These are phyloP conservation scores for Acanthosoma haemorrhoidale DNA, from an alignment of 2,888 invertebrate genomes.

Conservation along the genomic window DNA sequence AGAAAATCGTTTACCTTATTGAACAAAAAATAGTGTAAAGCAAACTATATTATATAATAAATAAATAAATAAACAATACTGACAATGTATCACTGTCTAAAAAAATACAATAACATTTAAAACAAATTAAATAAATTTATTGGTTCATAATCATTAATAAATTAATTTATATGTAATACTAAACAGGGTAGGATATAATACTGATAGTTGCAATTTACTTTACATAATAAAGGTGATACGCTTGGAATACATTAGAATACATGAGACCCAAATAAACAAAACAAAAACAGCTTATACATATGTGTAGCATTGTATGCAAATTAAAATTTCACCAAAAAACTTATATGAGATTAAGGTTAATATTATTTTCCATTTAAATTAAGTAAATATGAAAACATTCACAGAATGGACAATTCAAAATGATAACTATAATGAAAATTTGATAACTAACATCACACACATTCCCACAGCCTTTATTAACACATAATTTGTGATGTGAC, in stretches of 20 bases:
- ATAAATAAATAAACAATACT: neutral
- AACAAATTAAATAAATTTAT: neutral
- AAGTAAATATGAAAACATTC: neutral
- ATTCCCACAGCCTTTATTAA: conserved; percentile 26
- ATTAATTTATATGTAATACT: neutral
- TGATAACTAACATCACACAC: conserved; percentile 26
- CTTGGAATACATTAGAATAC: neutral
- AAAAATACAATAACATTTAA: neutral
- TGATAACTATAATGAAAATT: neutral
- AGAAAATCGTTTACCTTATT: neutral
- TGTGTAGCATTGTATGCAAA: neutral
- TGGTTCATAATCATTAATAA: neutral
- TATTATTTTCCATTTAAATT: neutral
- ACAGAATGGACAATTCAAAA: neutral
- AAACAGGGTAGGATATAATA: neutral
- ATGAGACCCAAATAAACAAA: too few species aligned
- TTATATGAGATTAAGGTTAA: neutral
- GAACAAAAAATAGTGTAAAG: neutral
- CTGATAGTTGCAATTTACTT: conserved; percentile 1
- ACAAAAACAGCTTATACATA: too few species aligned
- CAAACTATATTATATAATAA: neutral
- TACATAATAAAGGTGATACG: too few species aligned
- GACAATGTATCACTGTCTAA: neutral
- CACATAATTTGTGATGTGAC: conserved; percentile 22
- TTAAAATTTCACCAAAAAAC: neutral